Conservation (phyloP, 2,888 invertebrate species). For the Chydorus sphaericus region DNA sequence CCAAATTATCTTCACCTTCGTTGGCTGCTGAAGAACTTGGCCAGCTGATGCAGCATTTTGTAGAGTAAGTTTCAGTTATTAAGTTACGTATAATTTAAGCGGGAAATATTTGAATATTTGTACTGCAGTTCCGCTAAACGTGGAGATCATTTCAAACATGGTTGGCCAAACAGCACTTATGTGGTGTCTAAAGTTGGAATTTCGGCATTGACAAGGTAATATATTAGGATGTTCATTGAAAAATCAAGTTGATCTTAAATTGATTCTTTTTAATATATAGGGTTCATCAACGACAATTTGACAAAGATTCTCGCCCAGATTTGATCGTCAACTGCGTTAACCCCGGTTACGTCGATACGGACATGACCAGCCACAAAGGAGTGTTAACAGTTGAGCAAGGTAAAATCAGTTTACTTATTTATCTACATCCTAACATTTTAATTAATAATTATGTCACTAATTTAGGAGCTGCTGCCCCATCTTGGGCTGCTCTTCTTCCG, state of each 20-base stretch:
- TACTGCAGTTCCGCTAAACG: conserved; percentile 30
- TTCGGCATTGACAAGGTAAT: conserved; percentile 41
- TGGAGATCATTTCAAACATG: conserved; percentile 29
- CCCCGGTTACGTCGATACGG: conserved; percentile 14
- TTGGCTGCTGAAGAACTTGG: conserved; percentile 45
- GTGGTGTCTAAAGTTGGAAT: conserved; percentile 57
- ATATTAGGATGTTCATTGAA: no score
- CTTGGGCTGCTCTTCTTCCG: not conserved
- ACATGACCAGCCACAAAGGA: conserved; percentile 12
- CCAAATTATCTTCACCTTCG: conserved; percentile 37
- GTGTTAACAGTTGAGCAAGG: conserved; percentile 11
- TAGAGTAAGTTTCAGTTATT: conserved; percentile 32
- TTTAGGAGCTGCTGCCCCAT: conserved; percentile 5
- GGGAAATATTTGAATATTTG: no score
- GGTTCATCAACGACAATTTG: conserved; percentile 47
- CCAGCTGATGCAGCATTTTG: conserved; percentile 48
- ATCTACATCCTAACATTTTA: no score
- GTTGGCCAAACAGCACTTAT: conserved; percentile 38
- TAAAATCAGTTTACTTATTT: no score
- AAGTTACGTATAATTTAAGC: not conserved
- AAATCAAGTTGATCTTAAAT: no score
- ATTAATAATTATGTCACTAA: not conserved
- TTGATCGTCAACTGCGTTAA: conserved; percentile 30
- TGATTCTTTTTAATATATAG: no score
- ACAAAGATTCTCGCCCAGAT: conserved; percentile 29